Evolutionary conservation across 1,140 invertebrate species (phyloP).

Genomic region (Leptinotarsa undecemlineata): DNA sequence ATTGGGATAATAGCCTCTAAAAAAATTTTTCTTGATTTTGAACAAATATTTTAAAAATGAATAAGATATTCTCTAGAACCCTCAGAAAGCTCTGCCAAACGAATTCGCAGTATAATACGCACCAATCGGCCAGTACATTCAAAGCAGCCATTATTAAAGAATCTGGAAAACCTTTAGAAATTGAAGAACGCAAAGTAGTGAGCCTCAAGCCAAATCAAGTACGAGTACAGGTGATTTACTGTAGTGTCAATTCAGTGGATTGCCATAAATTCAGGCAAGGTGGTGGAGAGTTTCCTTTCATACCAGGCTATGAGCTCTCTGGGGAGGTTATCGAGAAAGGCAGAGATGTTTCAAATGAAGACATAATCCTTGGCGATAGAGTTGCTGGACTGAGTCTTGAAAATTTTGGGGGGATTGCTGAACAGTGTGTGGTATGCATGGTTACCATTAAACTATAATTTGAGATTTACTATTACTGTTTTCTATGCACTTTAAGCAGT

Average conservation of each 20-base stretch:
- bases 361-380: slow-evolving; percentile 50
- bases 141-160: slow-evolving; percentile 58
- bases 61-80: slow-evolving; percentile 26
- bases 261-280: slow-evolving; percentile 55
- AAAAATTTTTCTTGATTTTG: no score
- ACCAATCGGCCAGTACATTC: slow-evolving; percentile 38
- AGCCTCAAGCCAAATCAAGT: slow-evolving; percentile 54
- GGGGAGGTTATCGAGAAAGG: slow-evolving; percentile 58
- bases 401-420: slow-evolving; percentile 56
- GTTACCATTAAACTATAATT: not conserved
- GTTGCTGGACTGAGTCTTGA: slow-evolving; percentile 56
- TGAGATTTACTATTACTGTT: no score
- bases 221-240: slow-evolving; percentile 58
- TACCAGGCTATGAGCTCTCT: slow-evolving; percentile 61
- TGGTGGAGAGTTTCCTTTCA: slow-evolving; percentile 56
- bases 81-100: not conserved
- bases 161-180: slow-evolving; percentile 54
- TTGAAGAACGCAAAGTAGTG: slow-evolving; percentile 49
- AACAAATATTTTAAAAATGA: not conserved
- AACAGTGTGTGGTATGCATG: slow-evolving; percentile 55
- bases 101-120: not conserved
- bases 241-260: slow-evolving; percentile 64
- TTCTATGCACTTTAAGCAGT: no score
- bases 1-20: no score
- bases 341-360: slow-evolving; percentile 42